Evolutionary conservation across 2,888 invertebrate species (phyloP), one percentile per base, ranked within the genome.

Genomic region (Hydraecia micacea): DNA sequence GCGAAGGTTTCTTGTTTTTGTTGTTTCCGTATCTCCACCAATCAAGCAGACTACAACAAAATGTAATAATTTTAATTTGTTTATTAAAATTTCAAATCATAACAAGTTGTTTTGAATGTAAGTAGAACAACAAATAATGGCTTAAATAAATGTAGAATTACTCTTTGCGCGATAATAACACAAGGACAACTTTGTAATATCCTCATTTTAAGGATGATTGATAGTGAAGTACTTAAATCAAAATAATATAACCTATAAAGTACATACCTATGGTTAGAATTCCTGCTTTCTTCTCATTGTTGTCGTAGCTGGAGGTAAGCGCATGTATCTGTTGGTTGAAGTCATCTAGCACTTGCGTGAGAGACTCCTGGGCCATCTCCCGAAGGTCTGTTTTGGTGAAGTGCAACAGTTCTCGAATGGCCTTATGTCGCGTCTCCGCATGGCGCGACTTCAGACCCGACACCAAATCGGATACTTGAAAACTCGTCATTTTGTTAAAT

Each of bases 311-410:
- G 36, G 99, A 98, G 8, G 99, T 99, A 98, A 99, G 98, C 91
- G 99, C 98, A 93, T 99, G 99, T 86, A 99, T 99, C 91, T 99
- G 98, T 93, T 99, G 98, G 93, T 99, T 99, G 91, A 99, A 99
- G 85, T 99, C 98, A 92, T 99, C 99, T 93, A 99, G 98, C 90
- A 99, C 99, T 77, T 98, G 97, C 55, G 98, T 98, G 83, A 99
- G 97, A 89, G 98, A 98, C 91, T 99, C 99, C 73, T 98, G 98
- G 0, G 99, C 98, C 94, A 99, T 98, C 95, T 99, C 99, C 4
- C 98, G 97, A 77, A 99, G 94, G 90, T 99, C 99, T 18, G 98
- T 98, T 93, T 98, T 99, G 3, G 98, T 98, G 93, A 99, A 99
- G 84, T 98, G 98, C 87, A 98, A 98, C 63, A 99, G 97, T 89